A percentile compares a stretch with the other conserved stretches of the same genome.
These are phyloP conservation scores for Onychostruthus taczanowskii DNA, from an alignment of 2,113 vertebrate species.

Conservation along the genomic window DNA sequence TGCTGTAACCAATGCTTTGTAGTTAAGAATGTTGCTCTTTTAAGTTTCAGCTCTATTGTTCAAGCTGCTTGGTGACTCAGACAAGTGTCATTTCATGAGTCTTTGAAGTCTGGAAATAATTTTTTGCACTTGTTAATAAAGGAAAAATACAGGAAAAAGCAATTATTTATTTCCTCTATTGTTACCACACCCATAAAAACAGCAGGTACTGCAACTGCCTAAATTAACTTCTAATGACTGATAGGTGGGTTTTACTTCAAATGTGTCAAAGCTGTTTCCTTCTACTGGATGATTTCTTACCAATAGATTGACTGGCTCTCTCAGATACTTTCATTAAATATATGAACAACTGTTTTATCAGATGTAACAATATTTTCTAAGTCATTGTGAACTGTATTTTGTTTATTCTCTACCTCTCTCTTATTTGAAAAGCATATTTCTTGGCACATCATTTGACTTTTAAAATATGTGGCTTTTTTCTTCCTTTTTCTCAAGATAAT, in stretches of 20 bases:
- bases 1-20: not conserved
- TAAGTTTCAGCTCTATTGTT: not conserved
- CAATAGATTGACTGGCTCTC: not conserved
- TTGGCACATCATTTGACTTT: not conserved
- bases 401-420: not conserved
- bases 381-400: not conserved
- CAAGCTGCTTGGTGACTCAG: not conserved
- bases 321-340: not conserved
- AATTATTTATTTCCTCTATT: not conserved
- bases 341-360: not conserved
- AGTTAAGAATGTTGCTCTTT: not conserved
- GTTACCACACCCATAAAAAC: not conserved
- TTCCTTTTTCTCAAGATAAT: not conserved
- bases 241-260: not conserved
- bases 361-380: not conserved
- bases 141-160: not conserved
- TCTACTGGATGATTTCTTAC: not conserved
- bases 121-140: not conserved
- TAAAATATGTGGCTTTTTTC: not conserved
- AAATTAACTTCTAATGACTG: not conserved
- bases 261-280: accelerated
- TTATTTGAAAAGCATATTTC: not conserved
- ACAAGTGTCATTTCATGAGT: not conserved
- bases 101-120: not conserved
- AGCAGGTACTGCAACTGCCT: not conserved